A percentile compares a stretch with the other conserved stretches of the same genome.
Evolutionary conservation across 1,140 invertebrate genomes (phyloP).

Genomic region (Tetraneura akinire): DNA sequence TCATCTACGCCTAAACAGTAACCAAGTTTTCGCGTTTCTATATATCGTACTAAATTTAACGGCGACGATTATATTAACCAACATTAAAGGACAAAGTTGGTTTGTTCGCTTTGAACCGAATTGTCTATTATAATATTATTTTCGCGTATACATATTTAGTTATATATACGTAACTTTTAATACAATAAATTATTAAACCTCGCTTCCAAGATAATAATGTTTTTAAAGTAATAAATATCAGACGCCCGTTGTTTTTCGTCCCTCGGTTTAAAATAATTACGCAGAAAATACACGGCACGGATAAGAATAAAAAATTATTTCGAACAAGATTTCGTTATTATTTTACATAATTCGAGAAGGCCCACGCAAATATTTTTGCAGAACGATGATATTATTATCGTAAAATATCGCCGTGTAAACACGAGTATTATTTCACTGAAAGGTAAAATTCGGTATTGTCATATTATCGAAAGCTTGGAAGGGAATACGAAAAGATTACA

Average conservation of each 20-base stretch:
- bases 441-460: not conserved
- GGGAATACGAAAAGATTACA: not conserved
- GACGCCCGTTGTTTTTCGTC: not conserved
- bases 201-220: not conserved
- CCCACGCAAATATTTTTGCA: not conserved
- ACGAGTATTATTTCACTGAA: not conserved
- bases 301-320: not conserved
- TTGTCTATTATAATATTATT: constrained; percentile 15
- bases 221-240: not conserved
- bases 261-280: not conserved
- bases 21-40: not conserved
- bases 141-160: no score
- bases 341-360: not conserved
- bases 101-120: not conserved
- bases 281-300: not conserved
- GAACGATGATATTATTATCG: not conserved
- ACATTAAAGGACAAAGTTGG: not conserved
- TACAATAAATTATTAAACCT: not conserved
- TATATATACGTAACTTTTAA: constrained; percentile 34
- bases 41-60: not conserved
- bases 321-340: not conserved
- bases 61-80: not conserved
- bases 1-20: no score
- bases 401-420: not conserved
- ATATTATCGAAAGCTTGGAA: not conserved